A percentile compares a stretch with the other conserved stretches of the same genome.
Evolutionary conservation across 1,140 invertebrate genomes (phyloP).

Genomic region (Caenorhabditis remanei): DNA sequence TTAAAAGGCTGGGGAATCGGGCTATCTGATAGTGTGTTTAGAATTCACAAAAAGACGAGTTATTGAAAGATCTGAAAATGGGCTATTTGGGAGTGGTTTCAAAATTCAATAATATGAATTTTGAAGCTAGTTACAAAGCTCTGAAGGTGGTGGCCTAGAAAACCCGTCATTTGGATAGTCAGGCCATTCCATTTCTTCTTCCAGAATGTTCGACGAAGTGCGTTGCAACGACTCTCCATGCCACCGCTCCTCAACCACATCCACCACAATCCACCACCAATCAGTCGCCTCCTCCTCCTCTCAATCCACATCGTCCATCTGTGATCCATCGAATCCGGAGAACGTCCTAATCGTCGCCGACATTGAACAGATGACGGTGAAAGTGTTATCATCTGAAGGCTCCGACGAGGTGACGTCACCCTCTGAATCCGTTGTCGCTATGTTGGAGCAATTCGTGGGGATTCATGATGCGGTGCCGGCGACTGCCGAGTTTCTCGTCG

Average conservation of each 20-base stretch:
- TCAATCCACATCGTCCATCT: conserved; percentile 27
- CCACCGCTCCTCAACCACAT: not conserved
- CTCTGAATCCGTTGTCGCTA: conserved; percentile 67
- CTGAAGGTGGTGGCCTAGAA: no score
- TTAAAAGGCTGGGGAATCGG: no score
- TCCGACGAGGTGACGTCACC: conserved; percentile 61
- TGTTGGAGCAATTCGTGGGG: conserved; percentile 70
- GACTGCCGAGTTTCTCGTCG: conserved; percentile 67
- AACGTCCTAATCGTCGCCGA: conserved; percentile 52
- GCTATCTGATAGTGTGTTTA: no score
- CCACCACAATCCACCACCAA: conserved; percentile 54
- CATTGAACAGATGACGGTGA: conserved; percentile 36
- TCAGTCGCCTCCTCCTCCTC: conserved; percentile 59
- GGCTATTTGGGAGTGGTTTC: no score
- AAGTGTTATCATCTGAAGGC: conserved; percentile 61
- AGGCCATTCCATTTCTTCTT: not conserved
- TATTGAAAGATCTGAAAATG: no score
- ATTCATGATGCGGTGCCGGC: conserved; percentile 57
- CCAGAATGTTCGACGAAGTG: conserved; percentile 66
- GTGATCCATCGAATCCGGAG: conserved; percentile 54
- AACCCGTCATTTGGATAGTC: not conserved
- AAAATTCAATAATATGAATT: no score
- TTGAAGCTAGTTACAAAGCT: no score
- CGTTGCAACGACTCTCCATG: not conserved
- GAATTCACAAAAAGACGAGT: no score